phyloP scores from a whole-genome alignment of 2,113 vertebrate genomes.

The Onychostoma macrolepis region DNA sequence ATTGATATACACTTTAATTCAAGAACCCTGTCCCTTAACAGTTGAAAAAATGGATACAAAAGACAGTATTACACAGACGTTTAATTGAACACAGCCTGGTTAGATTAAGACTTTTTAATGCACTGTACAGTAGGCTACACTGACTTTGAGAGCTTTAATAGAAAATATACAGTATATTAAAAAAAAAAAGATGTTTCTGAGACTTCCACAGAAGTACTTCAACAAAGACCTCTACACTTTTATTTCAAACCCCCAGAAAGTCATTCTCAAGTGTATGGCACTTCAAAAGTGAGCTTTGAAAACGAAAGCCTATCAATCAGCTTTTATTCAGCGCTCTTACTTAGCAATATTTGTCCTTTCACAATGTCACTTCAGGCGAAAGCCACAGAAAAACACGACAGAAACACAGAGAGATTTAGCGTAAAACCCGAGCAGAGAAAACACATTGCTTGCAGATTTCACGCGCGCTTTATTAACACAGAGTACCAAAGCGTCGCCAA shows the following conservation, averaged over 20 bases:
- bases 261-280: slow-evolving; percentile 47
- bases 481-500: slow-evolving; percentile 3
- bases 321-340: slow-evolving; percentile 55
- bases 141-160: slow-evolving; percentile 12
- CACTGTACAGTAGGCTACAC: background rate
- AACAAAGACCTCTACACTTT: slow-evolving; percentile 44
- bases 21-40: background rate
- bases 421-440: background rate
- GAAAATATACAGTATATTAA: background rate
- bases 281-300: slow-evolving; percentile 62
- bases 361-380: slow-evolving; percentile 45
- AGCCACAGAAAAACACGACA: background rate
- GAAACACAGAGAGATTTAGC: background rate
- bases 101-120: background rate
- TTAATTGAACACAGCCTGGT: background rate
- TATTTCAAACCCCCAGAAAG: slow-evolving; percentile 19
- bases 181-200: background rate
- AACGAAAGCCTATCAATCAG: slow-evolving; percentile 64
- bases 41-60: background rate
- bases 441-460: background rate
- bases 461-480: background rate
- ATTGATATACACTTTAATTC: background rate
- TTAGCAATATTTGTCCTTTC: slow-evolving; percentile 44
- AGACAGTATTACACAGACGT: background rate
- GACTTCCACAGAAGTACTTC: slow-evolving; percentile 23